Evolutionary conservation across 2,797 vertebrate species (phyloP).

Genomic region (Linurgus olivaceus): DNA sequence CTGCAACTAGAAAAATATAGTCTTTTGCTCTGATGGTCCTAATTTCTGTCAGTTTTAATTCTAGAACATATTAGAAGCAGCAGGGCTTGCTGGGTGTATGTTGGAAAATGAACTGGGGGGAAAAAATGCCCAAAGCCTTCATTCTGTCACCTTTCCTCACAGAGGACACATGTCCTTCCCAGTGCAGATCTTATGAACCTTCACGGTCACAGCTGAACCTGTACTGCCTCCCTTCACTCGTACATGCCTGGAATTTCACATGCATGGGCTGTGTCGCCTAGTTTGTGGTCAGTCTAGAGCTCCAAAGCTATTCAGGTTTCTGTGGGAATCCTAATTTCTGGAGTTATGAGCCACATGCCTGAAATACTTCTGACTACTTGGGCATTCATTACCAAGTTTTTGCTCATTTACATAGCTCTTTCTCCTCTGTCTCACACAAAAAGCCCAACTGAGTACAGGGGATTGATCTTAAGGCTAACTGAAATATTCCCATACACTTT

Average conservation of each 20-base stretch:
- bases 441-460: background rate
- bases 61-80: background rate
- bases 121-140: background rate
- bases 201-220: background rate
- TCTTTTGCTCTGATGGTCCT: background rate
- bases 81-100: background rate
- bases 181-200: background rate
- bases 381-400: background rate
- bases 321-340: background rate
- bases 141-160: background rate
- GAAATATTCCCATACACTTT: background rate
- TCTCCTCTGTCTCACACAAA: background rate
- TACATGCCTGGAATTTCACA: background rate
- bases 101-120: background rate
- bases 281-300: background rate
- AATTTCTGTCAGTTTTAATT: background rate
- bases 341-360: background rate
- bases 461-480: background rate
- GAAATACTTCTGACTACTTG: background rate
- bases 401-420: background rate
- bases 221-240: background rate
- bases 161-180: background rate
- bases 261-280: accelerated
- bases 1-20: background rate
- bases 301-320: background rate